Percentiles rank a stretch among this genome's conserved stretches.
phyloP scores from a whole-genome alignment of 2,113 vertebrate genomes.

The Dipodomys ordii region DNA sequence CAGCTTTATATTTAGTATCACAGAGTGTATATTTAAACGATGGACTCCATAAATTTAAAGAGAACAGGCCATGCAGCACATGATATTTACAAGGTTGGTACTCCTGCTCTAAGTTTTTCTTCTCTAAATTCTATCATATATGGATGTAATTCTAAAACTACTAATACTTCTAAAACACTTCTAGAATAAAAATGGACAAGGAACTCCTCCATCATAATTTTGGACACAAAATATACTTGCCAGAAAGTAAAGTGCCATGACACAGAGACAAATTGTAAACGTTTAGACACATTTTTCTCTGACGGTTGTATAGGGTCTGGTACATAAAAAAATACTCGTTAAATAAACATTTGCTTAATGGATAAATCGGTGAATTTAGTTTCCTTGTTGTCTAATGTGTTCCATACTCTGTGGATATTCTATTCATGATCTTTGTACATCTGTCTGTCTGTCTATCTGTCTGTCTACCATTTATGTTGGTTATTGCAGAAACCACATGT shows the following conservation, averaged over 20 bases:
- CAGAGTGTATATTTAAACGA: conserved; percentile 36
- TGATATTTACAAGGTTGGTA: not conserved
- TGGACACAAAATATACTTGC: not conserved
- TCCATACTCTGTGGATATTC: not conserved
- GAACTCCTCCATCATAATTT: conserved; percentile 19
- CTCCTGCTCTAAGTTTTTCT: not conserved
- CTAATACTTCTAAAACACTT: not conserved
- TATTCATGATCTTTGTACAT: not conserved
- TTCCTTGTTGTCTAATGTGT: conserved; percentile 27
- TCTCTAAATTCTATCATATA: not conserved
- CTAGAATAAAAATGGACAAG: not conserved
- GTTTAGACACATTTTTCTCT: not conserved
- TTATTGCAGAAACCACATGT: too few relatives aligned
- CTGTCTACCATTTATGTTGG: too few relatives aligned
- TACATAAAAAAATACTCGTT: not conserved
- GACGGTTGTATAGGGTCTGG: not conserved
- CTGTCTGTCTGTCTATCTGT: not conserved
- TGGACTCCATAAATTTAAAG: conserved; percentile 20
- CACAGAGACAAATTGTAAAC: not conserved
- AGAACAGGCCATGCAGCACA: not conserved
- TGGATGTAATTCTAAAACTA: not conserved
- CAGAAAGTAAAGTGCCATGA: conserved; percentile 31
- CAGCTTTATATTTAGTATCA: conserved; percentile 71
- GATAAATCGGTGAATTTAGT: not conserved
- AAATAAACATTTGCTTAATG: not conserved